phyloP scores from a whole-genome alignment of 2,888 invertebrate genomes.

The Lasioglossum leucozonium region DNA sequence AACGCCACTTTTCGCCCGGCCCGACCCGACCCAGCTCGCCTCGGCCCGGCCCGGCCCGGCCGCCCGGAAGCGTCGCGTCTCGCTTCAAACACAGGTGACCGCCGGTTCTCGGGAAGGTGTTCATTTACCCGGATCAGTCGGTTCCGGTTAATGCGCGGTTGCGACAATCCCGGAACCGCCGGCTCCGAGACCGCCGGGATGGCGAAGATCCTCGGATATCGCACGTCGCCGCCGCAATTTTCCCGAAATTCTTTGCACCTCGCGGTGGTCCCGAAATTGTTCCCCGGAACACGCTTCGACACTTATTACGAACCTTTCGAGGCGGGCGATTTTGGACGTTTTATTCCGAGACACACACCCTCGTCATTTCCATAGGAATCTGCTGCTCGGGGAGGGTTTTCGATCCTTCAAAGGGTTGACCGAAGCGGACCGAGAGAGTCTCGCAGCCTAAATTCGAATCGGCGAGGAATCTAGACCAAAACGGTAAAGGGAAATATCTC shows the following conservation, averaged over 20 bases:
- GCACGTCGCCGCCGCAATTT: not conserved
- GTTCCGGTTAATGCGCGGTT: not conserved
- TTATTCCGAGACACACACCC: not conserved
- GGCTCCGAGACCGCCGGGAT: not conserved
- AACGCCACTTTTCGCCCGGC: constrained; percentile 39
- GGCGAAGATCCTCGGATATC: not conserved
- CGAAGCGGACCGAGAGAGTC: not conserved
- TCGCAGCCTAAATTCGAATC: not conserved
- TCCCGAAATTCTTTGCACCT: not conserved
- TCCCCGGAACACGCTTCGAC: not conserved
- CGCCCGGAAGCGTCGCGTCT: not conserved
- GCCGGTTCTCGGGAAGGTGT: constrained; percentile 20
- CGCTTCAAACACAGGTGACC: not conserved
- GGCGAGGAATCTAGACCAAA: not conserved
- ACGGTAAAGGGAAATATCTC: constrained; percentile 18
- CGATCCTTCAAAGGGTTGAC: not conserved
- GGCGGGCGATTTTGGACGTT: not conserved
- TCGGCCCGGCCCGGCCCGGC: constrained; percentile 11
- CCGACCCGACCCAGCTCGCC: not conserved
- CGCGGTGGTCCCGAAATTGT: not conserved
- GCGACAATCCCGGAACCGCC: not conserved
- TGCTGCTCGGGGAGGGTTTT: too few relatives aligned
- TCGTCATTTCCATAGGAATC: not conserved
- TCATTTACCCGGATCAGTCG: not conserved
- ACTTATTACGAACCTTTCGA: not conserved